phyloP scores from a whole-genome alignment of 2,888 invertebrate genomes.

The Polydrusus pterygomalis region DNA sequence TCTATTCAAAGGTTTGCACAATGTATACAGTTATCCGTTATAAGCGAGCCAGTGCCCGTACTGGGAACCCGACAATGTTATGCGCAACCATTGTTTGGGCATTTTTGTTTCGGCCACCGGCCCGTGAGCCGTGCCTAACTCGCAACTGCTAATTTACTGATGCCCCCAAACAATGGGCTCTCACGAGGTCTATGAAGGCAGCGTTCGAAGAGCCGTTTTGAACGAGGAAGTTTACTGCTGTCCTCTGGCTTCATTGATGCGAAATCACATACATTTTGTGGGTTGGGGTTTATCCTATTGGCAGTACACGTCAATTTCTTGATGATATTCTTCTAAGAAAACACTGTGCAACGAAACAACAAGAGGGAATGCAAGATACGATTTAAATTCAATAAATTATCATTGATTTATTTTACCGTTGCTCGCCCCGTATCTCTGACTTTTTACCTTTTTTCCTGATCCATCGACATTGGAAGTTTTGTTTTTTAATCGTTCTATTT shows the following conservation, averaged over 20 bases:
- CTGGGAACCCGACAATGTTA: background rate
- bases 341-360: too few relatives aligned
- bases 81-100: constrained; percentile 33
- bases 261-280: background rate
- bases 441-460: too few relatives aligned
- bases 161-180: constrained; percentile 45
- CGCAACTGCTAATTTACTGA: constrained; percentile 47
- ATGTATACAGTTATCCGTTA: constrained; percentile 8
- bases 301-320: too few relatives aligned
- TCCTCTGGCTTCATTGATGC: background rate
- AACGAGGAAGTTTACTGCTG: constrained; percentile 3
- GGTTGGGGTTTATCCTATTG: too few relatives aligned
- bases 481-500: too few relatives aligned
- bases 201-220: constrained; percentile 1
- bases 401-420: too few relatives aligned
- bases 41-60: constrained; percentile 4
- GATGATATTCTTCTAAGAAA: too few relatives aligned
- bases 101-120: constrained; percentile 29
- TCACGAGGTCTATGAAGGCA: constrained; percentile 2
- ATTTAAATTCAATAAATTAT: too few relatives aligned
- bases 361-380: too few relatives aligned
- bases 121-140: constrained; percentile 18
- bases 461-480: too few relatives aligned
- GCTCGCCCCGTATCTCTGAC: too few relatives aligned
- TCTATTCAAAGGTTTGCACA: constrained; percentile 1